These are phyloP conservation scores for Ophthalmolycus amberensis DNA, from an alignment of 2,113 vertebrate genomes.

Conservation along the genomic window DNA sequence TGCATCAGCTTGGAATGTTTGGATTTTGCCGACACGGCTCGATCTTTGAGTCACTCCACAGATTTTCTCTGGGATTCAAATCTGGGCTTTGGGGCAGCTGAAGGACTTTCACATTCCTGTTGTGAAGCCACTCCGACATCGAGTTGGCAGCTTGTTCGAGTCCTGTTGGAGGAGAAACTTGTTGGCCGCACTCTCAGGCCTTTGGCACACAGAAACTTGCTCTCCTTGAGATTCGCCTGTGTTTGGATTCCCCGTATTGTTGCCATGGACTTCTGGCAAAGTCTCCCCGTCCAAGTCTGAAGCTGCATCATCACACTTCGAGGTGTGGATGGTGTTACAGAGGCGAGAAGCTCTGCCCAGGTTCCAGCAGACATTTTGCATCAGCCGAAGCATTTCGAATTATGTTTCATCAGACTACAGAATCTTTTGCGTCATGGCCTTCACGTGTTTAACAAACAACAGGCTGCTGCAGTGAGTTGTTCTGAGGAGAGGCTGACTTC, in stretches of 20 bases:
- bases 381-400: slow-evolving; percentile 14
- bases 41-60: slow-evolving; percentile 37
- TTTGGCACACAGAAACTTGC: slow-evolving; percentile 52
- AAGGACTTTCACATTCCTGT: slow-evolving; percentile 61
- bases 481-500: background rate
- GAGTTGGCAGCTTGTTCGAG: slow-evolving; percentile 55
- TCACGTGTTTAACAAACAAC: slow-evolving; percentile 16
- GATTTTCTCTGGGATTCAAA: slow-evolving; percentile 46
- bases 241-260: slow-evolving; percentile 51
- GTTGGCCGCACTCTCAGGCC: slow-evolving; percentile 48
- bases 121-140: slow-evolving; percentile 54
- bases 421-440: slow-evolving; percentile 22
- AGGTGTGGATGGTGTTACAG: slow-evolving; percentile 30
- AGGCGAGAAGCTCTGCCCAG: slow-evolving; percentile 33
- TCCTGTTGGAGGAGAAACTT: slow-evolving; percentile 45
- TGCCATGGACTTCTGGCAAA: background rate
- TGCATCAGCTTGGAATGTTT: slow-evolving; percentile 13
- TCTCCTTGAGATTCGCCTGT: slow-evolving; percentile 53
- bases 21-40: background rate
- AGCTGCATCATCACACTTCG: slow-evolving; percentile 20
- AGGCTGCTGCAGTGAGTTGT: background rate
- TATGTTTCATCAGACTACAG: slow-evolving; percentile 26
- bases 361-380: slow-evolving; percentile 17
- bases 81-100: slow-evolving; percentile 41
- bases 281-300: slow-evolving; percentile 33